Conservation (phyloP, 2,113 vertebrate species). For the Grus americana region DNA sequence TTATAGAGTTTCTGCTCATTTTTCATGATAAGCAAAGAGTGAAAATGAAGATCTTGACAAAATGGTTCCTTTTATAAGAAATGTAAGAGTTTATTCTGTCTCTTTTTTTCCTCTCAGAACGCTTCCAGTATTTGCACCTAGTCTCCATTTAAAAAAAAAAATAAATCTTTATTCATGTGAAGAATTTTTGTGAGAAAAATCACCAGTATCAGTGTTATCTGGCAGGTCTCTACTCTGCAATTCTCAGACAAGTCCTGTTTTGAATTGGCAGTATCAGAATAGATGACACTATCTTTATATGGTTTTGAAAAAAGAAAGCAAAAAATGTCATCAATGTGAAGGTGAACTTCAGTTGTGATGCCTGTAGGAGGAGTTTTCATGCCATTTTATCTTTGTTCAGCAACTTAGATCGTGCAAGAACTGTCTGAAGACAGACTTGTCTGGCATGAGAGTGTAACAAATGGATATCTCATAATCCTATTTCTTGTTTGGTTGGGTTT, state of each 20-base stretch:
- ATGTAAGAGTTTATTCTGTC: not conserved
- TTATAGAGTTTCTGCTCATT: not conserved
- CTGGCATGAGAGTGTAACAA: constrained; percentile 15
- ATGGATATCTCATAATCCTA: constrained; percentile 1
- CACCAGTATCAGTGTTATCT: constrained; percentile 54
- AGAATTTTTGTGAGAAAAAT: constrained; percentile 45
- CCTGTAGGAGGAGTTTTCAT: constrained; percentile 58
- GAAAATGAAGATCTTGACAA: not conserved
- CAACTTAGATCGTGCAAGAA: constrained; percentile 27
- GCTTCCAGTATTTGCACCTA: not conserved
- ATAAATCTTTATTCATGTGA: constrained; percentile 52
- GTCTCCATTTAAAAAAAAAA: not conserved
- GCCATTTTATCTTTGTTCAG: constrained; percentile 63
- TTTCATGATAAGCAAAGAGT: not conserved
- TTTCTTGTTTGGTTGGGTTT: not conserved
- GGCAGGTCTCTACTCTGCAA: constrained; percentile 50
- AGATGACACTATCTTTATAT: constrained; percentile 62
- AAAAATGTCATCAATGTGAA: constrained; percentile 52
- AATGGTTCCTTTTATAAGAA: not conserved
- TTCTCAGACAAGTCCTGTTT: constrained; percentile 45
- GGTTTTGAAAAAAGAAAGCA: constrained; percentile 48
- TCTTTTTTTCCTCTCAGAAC: not conserved
- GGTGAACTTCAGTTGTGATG: constrained; percentile 58
- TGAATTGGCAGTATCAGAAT: constrained; percentile 61
- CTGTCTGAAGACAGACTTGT: constrained; percentile 32